Percentiles rank a stretch among this genome's conserved stretches.
Evolutionary conservation across 2,797 vertebrate genomes (phyloP).

Genomic region (Allobates femoralis): DNA sequence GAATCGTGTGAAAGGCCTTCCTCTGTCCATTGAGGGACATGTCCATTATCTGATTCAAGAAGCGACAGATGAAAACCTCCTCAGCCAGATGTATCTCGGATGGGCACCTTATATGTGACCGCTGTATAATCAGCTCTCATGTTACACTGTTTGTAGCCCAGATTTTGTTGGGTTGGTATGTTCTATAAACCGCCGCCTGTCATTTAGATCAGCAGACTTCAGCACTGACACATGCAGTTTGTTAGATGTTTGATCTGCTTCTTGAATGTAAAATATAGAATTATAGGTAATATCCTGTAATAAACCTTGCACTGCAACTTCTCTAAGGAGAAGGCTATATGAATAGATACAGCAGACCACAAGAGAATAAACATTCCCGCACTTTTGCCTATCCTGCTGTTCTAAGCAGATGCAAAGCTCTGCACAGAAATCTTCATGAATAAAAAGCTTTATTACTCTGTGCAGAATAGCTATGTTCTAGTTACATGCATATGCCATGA

Average conservation of each 20-base stretch:
- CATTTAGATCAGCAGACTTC: neutral
- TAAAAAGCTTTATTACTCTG: too few species aligned
- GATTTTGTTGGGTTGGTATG: neutral
- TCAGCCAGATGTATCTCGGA: slow-evolving; percentile 97
- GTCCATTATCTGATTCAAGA: slow-evolving; percentile 98
- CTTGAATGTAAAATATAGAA: neutral
- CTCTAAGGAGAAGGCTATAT: slow-evolving; percentile 31
- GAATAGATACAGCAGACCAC: neutral
- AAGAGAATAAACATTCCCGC: neutral
- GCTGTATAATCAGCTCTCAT: neutral
- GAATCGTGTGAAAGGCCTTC: slow-evolving; percentile 94
- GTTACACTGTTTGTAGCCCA: neutral
- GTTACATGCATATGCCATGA: neutral
- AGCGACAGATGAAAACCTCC: slow-evolving; percentile 90
- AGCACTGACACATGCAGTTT: neutral
- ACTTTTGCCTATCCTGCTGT: slow-evolving; percentile 25
- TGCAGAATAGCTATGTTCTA: neutral
- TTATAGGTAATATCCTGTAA: neutral
- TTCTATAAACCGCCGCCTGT: neutral
- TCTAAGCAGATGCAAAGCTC: slow-evolving; percentile 19
- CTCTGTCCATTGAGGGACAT: slow-evolving; percentile 96
- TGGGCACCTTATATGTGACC: slow-evolving; percentile 95
- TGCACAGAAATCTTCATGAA: neutral
- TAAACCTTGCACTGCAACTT: neutral
- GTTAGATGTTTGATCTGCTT: neutral